Base-by-base conservation (phyloP, 1,140 invertebrate species). In the Nephila pilipes region DNA sequence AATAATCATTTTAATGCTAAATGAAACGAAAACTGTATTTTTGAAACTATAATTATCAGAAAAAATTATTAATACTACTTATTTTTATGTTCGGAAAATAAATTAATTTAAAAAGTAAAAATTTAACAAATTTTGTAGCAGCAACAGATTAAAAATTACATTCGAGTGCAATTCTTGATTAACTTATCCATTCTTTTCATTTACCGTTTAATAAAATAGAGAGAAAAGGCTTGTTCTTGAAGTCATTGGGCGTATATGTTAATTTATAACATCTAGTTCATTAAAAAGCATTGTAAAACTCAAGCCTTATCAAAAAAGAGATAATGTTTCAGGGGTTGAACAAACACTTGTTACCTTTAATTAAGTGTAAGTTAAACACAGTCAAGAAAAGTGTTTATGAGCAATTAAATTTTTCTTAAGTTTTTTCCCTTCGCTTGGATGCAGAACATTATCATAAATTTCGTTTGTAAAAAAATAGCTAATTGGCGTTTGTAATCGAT, bases 331-430 rank as follows among this genome's bases (percentile, higher is more conserved):
- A 46, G 1, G n/a, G 20, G 10, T 29, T 60, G 54, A 85, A 60
- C 18, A 60, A 85, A 54, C 83, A 85, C 83, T 85, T 85, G 83
- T 85, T 85, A 85, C 29, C 57, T 25, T 36, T 85, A 85, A 85
- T 85, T 75, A 75, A 75, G 69, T 75, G 69, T 20, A 36, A 75
- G 36, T 75, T 85, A 85, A 57, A 85, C 25, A 85, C 54, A 85
- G 29, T n/a, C 32, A 58, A 58, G 25, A 38, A 54, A 85, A 85
- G n/a, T 58, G 83, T 60, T 85, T 57, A 85, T 85, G 83, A 85
- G 55, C 54, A 58, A 57, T 85, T 85, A 85, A 85, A 60, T 85
- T 29, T 75, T 38, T 29, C 46, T 16, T 83, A 5, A 5, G 10
- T 60, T 85, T 85, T 57, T 85, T 60, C 5, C 46, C 8, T 60